Conservation (phyloP, 35 echinoderm and acorn worm genomes). For the Nesometra sesokonis region DNA sequence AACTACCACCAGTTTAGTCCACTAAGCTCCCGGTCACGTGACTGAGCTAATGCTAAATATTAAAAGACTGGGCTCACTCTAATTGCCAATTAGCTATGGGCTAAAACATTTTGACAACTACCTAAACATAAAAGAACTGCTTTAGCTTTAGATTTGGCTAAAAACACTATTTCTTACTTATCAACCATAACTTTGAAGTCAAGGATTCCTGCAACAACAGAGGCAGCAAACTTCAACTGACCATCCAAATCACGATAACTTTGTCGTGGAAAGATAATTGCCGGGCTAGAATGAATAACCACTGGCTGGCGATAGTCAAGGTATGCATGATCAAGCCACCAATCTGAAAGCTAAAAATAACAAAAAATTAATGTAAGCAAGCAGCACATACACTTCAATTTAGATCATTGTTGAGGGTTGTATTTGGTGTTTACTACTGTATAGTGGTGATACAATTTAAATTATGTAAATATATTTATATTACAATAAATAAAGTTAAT, state of each 20-base stretch:
- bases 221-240: slow-evolving; percentile 69
- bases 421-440: too few species aligned
- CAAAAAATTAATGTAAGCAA: too few species aligned
- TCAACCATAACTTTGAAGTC: slow-evolving; percentile 87
- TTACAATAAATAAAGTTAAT: too few species aligned
- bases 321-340: slow-evolving; percentile 76
- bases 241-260: slow-evolving; percentile 29
- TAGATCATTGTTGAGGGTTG: too few species aligned
- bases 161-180: slow-evolving; percentile 71
- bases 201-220: slow-evolving; percentile 62
- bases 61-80: too few species aligned
- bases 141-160: too few species aligned
- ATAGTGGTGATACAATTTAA: too few species aligned
- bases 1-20: too few species aligned
- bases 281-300: slow-evolving; percentile 50
- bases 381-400: too few species aligned
- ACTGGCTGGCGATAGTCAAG: slow-evolving; percentile 64
- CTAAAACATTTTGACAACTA: background rate
- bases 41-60: too few species aligned
- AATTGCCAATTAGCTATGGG: background rate
- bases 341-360: slow-evolving; percentile 60
- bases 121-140: slow-evolving; percentile 5
- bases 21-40: too few species aligned
- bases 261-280: slow-evolving; percentile 52
- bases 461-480: too few species aligned